Percentiles rank a stretch among this genome's conserved stretches.
Evolutionary conservation across 2,797 vertebrate species (phyloP).

Genomic region (Dendrocincla fuliginosa): DNA sequence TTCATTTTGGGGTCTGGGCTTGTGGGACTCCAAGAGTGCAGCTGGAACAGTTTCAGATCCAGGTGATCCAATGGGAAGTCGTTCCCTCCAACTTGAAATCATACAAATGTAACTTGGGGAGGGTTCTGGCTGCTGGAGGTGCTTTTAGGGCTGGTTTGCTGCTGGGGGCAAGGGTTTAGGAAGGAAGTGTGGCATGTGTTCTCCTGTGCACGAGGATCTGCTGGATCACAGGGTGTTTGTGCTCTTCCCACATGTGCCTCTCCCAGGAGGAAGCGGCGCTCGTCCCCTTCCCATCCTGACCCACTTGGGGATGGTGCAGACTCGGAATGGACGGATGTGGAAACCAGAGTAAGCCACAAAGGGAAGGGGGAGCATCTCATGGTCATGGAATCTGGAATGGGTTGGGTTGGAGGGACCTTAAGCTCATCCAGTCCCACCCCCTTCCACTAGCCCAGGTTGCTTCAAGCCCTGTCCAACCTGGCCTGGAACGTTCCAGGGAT

Average conservation of each 20-base stretch:
- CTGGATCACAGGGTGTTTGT: rapidly evolving
- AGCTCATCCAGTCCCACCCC: background rate
- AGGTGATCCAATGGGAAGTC: rapidly evolving
- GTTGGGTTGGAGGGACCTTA: rapidly evolving
- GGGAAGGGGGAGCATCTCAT: rapidly evolving
- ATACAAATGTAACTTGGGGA: too few relatives aligned
- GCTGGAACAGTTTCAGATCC: rapidly evolving
- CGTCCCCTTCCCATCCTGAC: conserved; percentile 56
- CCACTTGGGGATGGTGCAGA: conserved; percentile 68
- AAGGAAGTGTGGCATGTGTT: rapidly evolving
- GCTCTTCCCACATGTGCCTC: rapidly evolving
- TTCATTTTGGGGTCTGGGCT: background rate
- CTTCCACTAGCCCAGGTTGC: background rate
- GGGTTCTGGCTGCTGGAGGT: background rate
- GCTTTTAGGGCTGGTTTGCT: background rate
- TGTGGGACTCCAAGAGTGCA: rapidly evolving
- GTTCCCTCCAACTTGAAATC: background rate
- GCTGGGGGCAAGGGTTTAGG: background rate
- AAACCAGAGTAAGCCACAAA: conserved; percentile 85
- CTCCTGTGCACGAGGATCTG: background rate
- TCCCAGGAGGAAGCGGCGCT: conserved; percentile 77
- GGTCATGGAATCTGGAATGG: background rate
- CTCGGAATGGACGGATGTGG: conserved; percentile 90
- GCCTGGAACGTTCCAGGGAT: rapidly evolving
- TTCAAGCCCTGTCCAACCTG: background rate